Evolutionary conservation across 2,113 vertebrate species (phyloP), one percentile per base, ranked within the genome.

Genomic region (Ancistrus triradiatus): DNA sequence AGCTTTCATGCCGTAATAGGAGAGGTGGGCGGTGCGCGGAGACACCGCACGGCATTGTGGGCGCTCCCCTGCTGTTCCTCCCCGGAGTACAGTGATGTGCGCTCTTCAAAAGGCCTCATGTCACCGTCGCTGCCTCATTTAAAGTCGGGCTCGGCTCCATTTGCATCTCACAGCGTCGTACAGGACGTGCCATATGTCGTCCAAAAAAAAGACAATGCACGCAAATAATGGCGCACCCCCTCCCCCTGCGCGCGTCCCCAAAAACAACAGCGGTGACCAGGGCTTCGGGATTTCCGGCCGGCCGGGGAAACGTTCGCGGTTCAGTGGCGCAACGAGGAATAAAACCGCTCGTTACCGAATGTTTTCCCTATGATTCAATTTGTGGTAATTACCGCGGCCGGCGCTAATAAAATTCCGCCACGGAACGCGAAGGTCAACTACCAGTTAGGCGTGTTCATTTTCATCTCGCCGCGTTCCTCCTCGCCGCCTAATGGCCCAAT

Each of bases 391-490:
- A 95, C 93, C 83, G 80, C 84, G 89, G 93, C 90, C 89, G 85
- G 83, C 75, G 78, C 91, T 94, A 92, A 95, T 95, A 94, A 93
- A 94, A 92, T 83, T 89, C 84, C 83, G 89, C 90, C 91, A 90
- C 93, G 92, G 92, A 94, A 93, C 63, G 80, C 90, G 87, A 92
- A 95, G 95, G 95, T 98, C 94, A 98, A 95, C 93, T 91, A 91
- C 89, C 92, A 95, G 92, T 95, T 94, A 94, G 91, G 90, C 86
- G 87, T 89, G 88, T 95, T 98, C 91, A 94, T 97, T 98, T 93
- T 94, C 93, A 93, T 94, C 93, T 93, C 92, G 88, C 90, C 93
- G 92, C 95, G 93, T 95, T 96, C 95, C 93, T 95, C 93, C 92
- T 90, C 90, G 86, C 87, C 86, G 85, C 90, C 90, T 96, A 98